Base-by-base conservation (phyloP, 2,888 invertebrate genomes). In the Sinotaia quadrata region DNA sequence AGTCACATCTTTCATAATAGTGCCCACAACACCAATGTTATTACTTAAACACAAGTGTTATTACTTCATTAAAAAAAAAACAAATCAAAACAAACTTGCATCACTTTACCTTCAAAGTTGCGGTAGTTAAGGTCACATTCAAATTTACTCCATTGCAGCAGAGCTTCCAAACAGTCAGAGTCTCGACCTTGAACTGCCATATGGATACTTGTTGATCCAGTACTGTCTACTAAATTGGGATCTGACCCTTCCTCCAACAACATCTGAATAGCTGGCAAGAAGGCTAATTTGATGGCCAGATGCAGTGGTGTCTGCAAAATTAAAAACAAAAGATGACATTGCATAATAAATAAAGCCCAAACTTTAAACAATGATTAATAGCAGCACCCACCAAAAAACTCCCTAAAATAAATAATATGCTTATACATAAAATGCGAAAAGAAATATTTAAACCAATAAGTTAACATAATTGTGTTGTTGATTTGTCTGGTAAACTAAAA, bases 261-360 rank as follows among this genome's bases (percentile, higher is more conserved):
- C 7, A 75, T 73, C 33, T 72, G 59, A 4, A 83, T 75, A 27
- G 80, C 80, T 12, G 77, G 75, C 34, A 76, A 71, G 49, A 78
- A 76, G 31, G 79, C 63, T 31, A 82, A 75, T 58, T 81, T 75
- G 24, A 83, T 77, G 8, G 83, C 82, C 49, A 83, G 71, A 61
- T 83, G 83, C 0, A 83, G 74, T 2, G 83, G 83, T 1, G 83
- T 83, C 83, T 83, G 71, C 18, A 29, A 27, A 29, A 2, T 58
- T 8, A 24, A 29, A 10, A 36, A 49, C 12, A 31, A n/a, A 57
- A 59, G 18, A 15, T 5, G 1, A 34, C 5, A 2, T 18, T 2
- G 24, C 33, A 34, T 12, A 36, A 21, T 21, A 8, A 58, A n/a
- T n/a, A n/a, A n/a, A n/a, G n/a, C n/a, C n/a, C n/a, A n/a, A n/a